Base-by-base conservation (phyloP, 2,888 invertebrate species). In the Diadegma fenestrale region DNA sequence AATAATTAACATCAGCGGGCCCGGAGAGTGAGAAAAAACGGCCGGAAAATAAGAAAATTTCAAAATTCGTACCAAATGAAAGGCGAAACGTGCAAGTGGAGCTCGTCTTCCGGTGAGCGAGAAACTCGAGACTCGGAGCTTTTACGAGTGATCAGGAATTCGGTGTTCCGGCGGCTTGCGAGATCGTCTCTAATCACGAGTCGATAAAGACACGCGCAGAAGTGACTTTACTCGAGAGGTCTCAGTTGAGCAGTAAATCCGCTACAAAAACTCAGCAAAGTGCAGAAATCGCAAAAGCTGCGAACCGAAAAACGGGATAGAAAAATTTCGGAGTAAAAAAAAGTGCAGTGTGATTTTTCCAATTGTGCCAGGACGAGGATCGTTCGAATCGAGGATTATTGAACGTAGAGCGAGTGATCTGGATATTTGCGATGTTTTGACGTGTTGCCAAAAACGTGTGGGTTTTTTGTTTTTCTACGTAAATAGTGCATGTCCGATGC, bases 91-190 rank as follows among this genome's bases (percentile, higher is more conserved):
- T 54, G 64, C 54, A 79, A 37, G 64, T 71, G 84, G 58, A n/a
- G 76, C 48, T 80, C 80, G 80, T 84, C 77, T 66, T 75, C 51
- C 82, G 81, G 75, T 75, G 82, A 82, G 69, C 85, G 81, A 84
- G 48, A 75, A n/a, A 73, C 61, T 45, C 78, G 64, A 51, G 66
- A 54, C 45, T 45, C 79, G 79, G 63, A 75, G 80, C 41, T 58
- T 41, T 43, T 43, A 48, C 63, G 63, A 80, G 76, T 17, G 14
- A 68, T 58, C 68, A 37, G 51, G 8, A 33, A 61, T 66, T 77
- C 72, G 66, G 12, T 51, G 63, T 82, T 63, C 73, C 83, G 83
- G 79, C 83, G 73, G 79, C 45, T 37, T 48, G 43, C 64, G 72
- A 54, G 33, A 80, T 73, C 30, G 37, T 71, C 64, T 66, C 33